phyloP scores from a whole-genome alignment of 2,113 vertebrate species.

The Ivindomyrus marchei region DNA sequence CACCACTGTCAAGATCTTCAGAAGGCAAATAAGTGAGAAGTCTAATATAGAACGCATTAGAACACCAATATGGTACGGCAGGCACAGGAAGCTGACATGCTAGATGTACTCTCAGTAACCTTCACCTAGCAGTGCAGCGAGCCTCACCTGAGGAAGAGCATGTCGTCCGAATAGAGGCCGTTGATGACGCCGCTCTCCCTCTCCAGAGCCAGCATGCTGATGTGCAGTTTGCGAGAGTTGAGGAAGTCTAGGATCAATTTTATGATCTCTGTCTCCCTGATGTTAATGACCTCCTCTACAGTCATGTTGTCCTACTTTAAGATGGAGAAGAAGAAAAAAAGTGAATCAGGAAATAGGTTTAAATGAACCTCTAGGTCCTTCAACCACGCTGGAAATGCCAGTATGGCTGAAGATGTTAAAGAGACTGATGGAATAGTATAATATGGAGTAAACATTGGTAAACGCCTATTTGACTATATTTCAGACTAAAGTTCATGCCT shows the following conservation, averaged over 20 bases:
- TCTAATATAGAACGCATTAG: not conserved
- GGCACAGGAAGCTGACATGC: not conserved
- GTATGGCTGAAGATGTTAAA: not conserved
- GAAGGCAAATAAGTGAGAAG: not conserved
- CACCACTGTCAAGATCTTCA: not conserved
- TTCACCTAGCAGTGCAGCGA: not conserved
- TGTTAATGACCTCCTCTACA: conserved; percentile 89
- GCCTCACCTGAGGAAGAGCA: conserved; percentile 91
- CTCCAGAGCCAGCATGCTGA: conserved; percentile 95
- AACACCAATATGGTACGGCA: not conserved
- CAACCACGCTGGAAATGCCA: not conserved
- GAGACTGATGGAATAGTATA: not conserved
- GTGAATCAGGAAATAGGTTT: not conserved
- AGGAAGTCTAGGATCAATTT: conserved; percentile 95
- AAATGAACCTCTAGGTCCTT: not conserved
- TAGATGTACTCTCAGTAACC: not conserved
- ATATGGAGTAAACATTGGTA: not conserved
- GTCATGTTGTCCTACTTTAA: conserved; percentile 76
- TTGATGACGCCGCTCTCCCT: conserved; percentile 97
- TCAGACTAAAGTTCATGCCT: not conserved
- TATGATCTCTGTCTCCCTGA: conserved; percentile 95
- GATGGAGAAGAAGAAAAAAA: conserved; percentile 21
- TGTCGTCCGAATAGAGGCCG: conserved; percentile 95
- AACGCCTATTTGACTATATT: not conserved
- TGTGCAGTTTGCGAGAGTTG: conserved; percentile 90